These are phyloP conservation scores for Intellagama lesueurii DNA, from an alignment of 2,797 vertebrate genomes.

Conservation along the genomic window DNA sequence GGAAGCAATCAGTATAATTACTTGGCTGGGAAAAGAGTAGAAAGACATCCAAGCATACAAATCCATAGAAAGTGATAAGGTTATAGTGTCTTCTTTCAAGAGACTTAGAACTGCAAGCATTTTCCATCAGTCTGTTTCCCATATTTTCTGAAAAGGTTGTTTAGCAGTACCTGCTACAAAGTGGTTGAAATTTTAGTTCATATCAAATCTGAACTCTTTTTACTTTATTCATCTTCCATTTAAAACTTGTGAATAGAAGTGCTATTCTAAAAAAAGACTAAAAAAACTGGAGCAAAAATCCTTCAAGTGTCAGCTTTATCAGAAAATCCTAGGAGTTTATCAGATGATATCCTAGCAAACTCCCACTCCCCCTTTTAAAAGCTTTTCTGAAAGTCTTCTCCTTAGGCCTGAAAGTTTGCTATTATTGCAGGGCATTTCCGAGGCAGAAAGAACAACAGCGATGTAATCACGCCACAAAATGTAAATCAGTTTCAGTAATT, in stretches of 20 bases:
- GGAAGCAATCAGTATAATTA: neutral
- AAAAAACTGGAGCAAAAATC: constrained; percentile 53
- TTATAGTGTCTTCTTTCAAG: neutral
- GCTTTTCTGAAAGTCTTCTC: constrained; percentile 63
- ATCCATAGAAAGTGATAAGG: neutral
- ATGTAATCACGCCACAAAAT: constrained; percentile 70
- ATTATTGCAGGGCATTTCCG: constrained; percentile 63
- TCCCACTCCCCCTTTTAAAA: constrained; percentile 21
- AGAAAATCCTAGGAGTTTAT: constrained; percentile 31
- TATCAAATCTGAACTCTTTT: constrained; percentile 49
- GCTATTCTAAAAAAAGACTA: constrained; percentile 37
- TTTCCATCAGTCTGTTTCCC: constrained; percentile 10
- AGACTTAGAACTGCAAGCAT: neutral
- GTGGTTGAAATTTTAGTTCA: neutral
- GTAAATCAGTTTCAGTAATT: constrained; percentile 75
- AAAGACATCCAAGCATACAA: neutral
- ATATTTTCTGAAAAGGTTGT: constrained; percentile 27
- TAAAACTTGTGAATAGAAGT: constrained; percentile 40
- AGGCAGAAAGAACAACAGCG: constrained; percentile 32
- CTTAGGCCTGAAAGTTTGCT: constrained; percentile 65
- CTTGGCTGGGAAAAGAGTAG: neutral
- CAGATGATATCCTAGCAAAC: neutral
- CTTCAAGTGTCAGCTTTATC: constrained; percentile 59
- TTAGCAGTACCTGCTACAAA: constrained; percentile 10
- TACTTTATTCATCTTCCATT: constrained; percentile 24